phyloP scores from a whole-genome alignment of 2,888 invertebrate genomes.

The Cephus sareptanus region DNA sequence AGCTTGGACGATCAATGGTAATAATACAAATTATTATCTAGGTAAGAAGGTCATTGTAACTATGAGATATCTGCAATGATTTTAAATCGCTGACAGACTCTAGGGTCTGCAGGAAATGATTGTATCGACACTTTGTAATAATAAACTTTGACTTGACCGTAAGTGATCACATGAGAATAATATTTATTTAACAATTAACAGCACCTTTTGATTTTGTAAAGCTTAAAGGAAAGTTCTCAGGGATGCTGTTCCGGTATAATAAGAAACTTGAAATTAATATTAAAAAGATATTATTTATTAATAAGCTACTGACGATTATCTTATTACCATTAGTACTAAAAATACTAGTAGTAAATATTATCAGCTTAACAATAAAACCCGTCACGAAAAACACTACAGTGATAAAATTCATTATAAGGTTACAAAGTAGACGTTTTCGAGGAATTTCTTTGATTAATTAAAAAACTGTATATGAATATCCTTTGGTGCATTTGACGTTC shows the following conservation, averaged over 20 bases:
- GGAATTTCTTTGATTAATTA: background rate
- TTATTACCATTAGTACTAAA: background rate
- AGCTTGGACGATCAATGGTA: background rate
- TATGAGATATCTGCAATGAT: background rate
- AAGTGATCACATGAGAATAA: background rate
- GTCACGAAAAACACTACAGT: background rate
- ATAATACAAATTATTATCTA: no score
- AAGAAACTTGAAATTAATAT: background rate
- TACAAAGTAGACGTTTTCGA: background rate
- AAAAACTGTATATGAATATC: background rate
- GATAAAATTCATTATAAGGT: background rate
- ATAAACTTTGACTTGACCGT: conserved; percentile 22
- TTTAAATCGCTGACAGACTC: background rate
- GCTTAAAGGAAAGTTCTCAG: background rate
- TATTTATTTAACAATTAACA: background rate
- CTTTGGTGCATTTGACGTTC: background rate
- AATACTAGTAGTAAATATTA: background rate
- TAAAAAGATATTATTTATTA: background rate
- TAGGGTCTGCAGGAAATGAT: background rate
- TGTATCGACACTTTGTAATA: conserved; percentile 19
- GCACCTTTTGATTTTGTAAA: background rate
- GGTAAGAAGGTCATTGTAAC: background rate
- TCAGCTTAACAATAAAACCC: background rate
- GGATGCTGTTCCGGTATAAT: background rate
- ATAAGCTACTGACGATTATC: background rate